These are phyloP conservation scores for Eurytoma californica DNA, from an alignment of 2,888 invertebrate genomes.

Conservation along the genomic window DNA sequence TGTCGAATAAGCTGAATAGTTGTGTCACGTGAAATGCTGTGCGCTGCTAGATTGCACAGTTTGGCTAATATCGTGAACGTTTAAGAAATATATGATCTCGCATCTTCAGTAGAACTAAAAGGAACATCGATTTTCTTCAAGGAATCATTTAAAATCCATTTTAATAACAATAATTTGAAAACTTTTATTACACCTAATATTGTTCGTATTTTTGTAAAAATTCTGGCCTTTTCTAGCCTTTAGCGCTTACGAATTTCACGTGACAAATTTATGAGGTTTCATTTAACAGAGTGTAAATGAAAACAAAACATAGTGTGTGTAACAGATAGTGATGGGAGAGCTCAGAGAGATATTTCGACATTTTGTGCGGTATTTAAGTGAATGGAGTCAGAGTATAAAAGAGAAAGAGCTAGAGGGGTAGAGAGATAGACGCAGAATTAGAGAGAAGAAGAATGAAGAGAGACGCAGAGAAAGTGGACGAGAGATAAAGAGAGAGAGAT, in stretches of 20 bases:
- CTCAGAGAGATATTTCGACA: constrained; percentile 14
- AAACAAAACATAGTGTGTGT: constrained; percentile 19
- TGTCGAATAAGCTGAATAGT: constrained; percentile 11
- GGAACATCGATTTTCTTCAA: no score
- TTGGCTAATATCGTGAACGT: not conserved
- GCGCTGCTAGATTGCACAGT: no score
- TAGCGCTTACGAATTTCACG: constrained; percentile 20
- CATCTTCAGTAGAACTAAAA: not conserved
- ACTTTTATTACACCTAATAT: no score
- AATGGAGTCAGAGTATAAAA: not conserved
- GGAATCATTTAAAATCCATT: no score
- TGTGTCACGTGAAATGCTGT: not conserved
- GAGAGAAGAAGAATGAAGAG: not conserved
- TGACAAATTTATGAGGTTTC: constrained; percentile 13
- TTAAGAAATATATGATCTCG: not conserved
- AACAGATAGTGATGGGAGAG: constrained; percentile 12
- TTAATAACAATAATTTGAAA: no score
- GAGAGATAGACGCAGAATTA: not conserved
- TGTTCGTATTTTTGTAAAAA: no score
- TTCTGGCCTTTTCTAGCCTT: not conserved
- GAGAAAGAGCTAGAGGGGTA: constrained; percentile 3
- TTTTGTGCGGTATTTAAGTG: constrained; percentile 1
- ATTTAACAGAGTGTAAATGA: constrained; percentile 8
- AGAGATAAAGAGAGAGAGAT: constrained; percentile 25
- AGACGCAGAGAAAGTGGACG: constrained; percentile 12